Percentiles rank a stretch among this genome's conserved stretches.
Evolutionary conservation across 2,113 vertebrate genomes (phyloP).

Genomic region (Myrmophylax atrothorax): DNA sequence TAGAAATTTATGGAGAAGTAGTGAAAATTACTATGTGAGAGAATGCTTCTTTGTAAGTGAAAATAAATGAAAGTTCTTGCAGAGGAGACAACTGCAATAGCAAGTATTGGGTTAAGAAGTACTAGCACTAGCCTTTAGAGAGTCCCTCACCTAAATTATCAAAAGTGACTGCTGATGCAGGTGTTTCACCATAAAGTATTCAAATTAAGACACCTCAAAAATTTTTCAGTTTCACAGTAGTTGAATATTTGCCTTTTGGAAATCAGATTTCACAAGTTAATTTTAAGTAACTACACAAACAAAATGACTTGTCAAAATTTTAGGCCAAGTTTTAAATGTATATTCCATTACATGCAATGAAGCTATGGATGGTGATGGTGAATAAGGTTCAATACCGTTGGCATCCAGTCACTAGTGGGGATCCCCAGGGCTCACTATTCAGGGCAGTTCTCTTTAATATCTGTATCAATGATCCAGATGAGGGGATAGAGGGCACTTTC

Average conservation of each 20-base stretch:
- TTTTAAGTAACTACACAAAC: neutral
- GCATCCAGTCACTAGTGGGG: neutral
- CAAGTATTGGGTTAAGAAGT: neutral
- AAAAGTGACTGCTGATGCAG: neutral
- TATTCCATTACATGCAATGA: neutral
- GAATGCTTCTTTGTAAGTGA: neutral
- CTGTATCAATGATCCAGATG: neutral
- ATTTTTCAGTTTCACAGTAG: neutral
- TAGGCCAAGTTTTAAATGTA: neutral
- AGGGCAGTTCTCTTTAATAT: neutral
- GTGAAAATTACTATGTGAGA: neutral
- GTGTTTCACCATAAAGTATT: neutral
- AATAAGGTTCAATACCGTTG: neutral
- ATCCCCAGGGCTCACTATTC: neutral
- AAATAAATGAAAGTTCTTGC: neutral
- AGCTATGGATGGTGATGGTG: neutral
- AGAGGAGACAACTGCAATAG: neutral
- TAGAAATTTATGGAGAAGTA: neutral
- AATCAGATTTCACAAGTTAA: neutral
- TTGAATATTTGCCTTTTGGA: neutral
- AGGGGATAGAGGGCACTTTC: neutral
- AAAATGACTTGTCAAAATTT: neutral
- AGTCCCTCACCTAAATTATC: neutral
- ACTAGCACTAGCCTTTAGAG: neutral
- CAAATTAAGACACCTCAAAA: neutral